Conservation (phyloP, 1,140 invertebrate species). For the Micrasema longulum region DNA sequence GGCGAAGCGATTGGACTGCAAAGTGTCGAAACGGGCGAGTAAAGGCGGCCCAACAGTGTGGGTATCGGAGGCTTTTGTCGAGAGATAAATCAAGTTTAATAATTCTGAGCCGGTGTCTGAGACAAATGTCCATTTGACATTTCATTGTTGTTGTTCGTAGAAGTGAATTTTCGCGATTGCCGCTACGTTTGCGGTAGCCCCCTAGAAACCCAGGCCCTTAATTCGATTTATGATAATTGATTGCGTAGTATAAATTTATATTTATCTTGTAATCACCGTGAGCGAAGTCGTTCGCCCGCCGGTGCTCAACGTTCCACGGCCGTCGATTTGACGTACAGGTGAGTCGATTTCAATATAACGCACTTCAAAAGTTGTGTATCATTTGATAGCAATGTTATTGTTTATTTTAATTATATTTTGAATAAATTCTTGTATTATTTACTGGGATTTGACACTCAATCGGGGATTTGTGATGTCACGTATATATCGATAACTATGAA, state of each 20-base stretch:
- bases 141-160: constrained; percentile 27
- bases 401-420: no score
- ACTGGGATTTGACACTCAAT: no score
- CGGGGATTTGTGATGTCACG: no score
- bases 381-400: no score
- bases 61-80: constrained; percentile 66
- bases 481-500: no score
- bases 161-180: neutral
- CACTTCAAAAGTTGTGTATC: constrained; percentile 14
- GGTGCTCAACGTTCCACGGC: constrained; percentile 26
- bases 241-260: constrained; percentile 46
- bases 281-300: constrained; percentile 9
- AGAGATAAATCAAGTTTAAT: constrained; percentile 67
- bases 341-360: constrained; percentile 15
- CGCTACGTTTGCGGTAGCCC: neutral
- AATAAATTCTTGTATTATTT: no score
- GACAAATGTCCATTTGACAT: constrained; percentile 29
- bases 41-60: constrained; percentile 44
- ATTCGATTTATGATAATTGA: constrained; percentile 42
- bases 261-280: constrained; percentile 38
- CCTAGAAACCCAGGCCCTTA: neutral
- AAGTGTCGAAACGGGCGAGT: constrained; percentile 28
- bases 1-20: constrained; percentile 24
- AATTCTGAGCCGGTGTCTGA: constrained; percentile 56
- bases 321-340: constrained; percentile 30